Evolutionary conservation across 2,113 vertebrate genomes (phyloP).

Genomic region (Chaetura pelagica): DNA sequence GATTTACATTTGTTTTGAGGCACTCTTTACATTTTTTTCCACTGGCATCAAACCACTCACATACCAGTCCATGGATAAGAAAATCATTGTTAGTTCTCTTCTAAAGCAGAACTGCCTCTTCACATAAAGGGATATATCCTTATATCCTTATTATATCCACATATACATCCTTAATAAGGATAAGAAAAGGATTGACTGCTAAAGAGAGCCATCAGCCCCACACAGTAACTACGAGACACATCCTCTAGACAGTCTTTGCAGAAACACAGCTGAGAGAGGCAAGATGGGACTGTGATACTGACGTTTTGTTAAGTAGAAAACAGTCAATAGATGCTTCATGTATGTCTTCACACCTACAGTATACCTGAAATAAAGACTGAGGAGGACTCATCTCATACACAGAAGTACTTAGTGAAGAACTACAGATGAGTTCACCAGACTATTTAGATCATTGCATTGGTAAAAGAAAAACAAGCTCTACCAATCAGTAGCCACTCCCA

Average conservation of each 20-base stretch:
- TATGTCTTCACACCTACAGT: background rate
- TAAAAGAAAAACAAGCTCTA: background rate
- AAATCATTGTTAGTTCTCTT: background rate
- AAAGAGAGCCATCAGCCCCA: background rate
- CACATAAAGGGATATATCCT: background rate
- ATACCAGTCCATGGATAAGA: background rate
- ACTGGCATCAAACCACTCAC: background rate
- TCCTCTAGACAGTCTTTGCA: background rate
- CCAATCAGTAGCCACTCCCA: background rate
- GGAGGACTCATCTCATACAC: background rate
- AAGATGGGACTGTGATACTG: background rate
- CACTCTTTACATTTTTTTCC: constrained; percentile 16
- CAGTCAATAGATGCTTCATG: background rate
- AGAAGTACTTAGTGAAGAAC: background rate
- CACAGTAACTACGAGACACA: background rate
- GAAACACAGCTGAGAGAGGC: background rate
- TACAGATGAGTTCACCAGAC: background rate
- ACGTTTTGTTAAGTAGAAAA: background rate
- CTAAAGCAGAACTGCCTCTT: background rate
- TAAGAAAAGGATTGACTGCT: background rate
- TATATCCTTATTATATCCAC: too few species aligned
- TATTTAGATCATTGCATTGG: background rate
- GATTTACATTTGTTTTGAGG: constrained; percentile 45
- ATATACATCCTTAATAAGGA: background rate
- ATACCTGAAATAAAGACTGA: background rate